phyloP scores from a whole-genome alignment of 2,113 vertebrate genomes.

The Bambusicola thoracicus region DNA sequence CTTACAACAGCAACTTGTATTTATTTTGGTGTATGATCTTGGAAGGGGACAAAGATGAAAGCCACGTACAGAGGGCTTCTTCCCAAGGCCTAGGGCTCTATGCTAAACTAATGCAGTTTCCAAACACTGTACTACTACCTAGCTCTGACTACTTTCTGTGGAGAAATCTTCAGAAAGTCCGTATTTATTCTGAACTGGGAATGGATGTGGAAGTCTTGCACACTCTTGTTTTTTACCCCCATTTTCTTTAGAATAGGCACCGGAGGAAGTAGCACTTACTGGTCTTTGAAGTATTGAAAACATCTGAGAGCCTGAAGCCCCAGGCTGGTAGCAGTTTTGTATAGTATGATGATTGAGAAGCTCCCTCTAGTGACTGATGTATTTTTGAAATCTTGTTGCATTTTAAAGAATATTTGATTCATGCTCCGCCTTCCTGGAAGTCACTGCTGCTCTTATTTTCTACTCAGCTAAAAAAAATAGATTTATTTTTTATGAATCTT shows the following conservation, averaged over 20 bases:
- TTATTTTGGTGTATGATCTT: neutral
- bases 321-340: rapidly evolving
- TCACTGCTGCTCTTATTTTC: neutral
- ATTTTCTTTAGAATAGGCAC: neutral
- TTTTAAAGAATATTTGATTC: neutral
- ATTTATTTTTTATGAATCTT: neutral
- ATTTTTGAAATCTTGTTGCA: neutral
- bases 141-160: neutral
- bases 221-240: neutral
- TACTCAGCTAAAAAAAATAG: neutral
- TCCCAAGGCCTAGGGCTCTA: neutral
- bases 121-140: neutral
- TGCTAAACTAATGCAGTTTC: neutral
- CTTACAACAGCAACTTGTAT: neutral
- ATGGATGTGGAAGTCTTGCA: neutral
- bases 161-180: neutral
- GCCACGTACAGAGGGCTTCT: neutral
- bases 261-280: neutral
- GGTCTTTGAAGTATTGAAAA: neutral
- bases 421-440: neutral
- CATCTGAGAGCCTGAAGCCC: neutral
- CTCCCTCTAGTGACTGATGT: conserved; percentile 44
- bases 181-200: neutral
- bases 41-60: neutral
- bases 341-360: neutral